Evolutionary conservation across 2,888 invertebrate species (phyloP).

Genomic region (Chrysotoxum bicinctum): DNA sequence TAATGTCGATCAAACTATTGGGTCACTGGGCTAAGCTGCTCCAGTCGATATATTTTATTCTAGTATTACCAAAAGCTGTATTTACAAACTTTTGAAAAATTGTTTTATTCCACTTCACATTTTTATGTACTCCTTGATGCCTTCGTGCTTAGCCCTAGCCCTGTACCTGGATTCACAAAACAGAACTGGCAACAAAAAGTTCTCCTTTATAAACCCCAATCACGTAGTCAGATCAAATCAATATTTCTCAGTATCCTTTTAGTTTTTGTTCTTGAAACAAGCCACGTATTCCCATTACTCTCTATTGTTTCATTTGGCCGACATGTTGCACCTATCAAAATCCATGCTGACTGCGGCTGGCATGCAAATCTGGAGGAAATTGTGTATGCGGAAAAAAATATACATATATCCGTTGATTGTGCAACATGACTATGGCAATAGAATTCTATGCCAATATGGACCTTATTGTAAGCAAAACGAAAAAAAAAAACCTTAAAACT

Average conservation of each 20-base stretch:
- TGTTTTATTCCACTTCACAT: too few relatives aligned
- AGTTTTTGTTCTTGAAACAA: conserved; percentile 24
- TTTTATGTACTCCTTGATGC: too few relatives aligned
- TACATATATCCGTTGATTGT: conserved; percentile 30
- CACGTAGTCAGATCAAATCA: conserved; percentile 41
- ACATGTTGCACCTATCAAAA: conserved; percentile 64
- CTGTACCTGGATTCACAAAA: too few relatives aligned
- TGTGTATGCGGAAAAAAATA: conserved; percentile 4
- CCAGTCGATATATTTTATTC: too few relatives aligned
- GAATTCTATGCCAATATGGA: conserved; percentile 23
- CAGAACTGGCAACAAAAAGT: too few relatives aligned
- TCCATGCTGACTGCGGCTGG: conserved; percentile 15
- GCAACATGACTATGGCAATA: conserved; percentile 50
- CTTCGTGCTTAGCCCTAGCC: too few relatives aligned
- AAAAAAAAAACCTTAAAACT: conserved; percentile 15
- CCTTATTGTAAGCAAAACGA: not conserved
- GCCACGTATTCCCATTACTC: conserved; percentile 62
- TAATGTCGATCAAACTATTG: too few relatives aligned
- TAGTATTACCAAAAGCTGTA: too few relatives aligned
- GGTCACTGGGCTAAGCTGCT: too few relatives aligned
- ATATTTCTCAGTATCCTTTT: conserved; percentile 34
- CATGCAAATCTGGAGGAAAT: conserved; percentile 65
- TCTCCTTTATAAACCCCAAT: not conserved
- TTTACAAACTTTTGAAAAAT: too few relatives aligned
- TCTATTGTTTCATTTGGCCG: conserved; percentile 49